phyloP scores from a whole-genome alignment of 2,888 invertebrate genomes.

The Dusona sp. region DNA sequence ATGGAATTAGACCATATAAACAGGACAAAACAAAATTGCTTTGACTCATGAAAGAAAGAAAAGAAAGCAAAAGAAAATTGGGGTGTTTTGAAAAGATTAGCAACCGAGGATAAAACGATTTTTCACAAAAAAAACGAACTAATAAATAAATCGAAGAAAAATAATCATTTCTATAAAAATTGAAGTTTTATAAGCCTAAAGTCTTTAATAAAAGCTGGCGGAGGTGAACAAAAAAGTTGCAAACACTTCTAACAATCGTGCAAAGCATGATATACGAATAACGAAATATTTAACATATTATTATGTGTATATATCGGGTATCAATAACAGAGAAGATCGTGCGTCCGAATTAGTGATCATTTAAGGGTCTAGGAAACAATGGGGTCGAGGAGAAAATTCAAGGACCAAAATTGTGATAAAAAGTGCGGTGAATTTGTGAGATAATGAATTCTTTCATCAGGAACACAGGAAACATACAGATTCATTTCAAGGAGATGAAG shows the following conservation, averaged over 20 bases:
- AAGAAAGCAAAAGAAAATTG: neutral
- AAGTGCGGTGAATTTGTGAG: constrained; percentile 47
- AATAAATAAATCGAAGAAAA: neutral
- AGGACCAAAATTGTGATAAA: neutral
- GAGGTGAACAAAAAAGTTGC: constrained; percentile 9
- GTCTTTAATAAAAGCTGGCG: constrained; percentile 6
- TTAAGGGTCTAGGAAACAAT: constrained; percentile 12
- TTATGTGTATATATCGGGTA: constrained; percentile 38
- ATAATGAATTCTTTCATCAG: constrained; percentile 3
- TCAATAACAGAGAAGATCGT: constrained; percentile 64
- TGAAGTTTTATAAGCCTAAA: neutral
- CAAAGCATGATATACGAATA: constrained; percentile 71
- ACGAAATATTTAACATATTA: constrained; percentile 44
- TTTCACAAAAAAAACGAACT: neutral
- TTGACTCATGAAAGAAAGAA: neutral
- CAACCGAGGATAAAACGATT: neutral
- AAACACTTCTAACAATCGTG: constrained; percentile 68
- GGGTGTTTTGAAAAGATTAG: neutral
- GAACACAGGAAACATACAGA: constrained; percentile 1
- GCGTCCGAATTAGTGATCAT: constrained; percentile 52
- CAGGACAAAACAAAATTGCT: constrained; percentile 21
- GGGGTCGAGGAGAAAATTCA: neutral
- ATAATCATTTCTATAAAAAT: neutral
- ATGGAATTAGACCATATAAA: neutral
- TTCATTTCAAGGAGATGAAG: neutral